These are phyloP conservation scores for Rhadina sibilatrix DNA, from an alignment of 2,113 vertebrate genomes.

Conservation along the genomic window DNA sequence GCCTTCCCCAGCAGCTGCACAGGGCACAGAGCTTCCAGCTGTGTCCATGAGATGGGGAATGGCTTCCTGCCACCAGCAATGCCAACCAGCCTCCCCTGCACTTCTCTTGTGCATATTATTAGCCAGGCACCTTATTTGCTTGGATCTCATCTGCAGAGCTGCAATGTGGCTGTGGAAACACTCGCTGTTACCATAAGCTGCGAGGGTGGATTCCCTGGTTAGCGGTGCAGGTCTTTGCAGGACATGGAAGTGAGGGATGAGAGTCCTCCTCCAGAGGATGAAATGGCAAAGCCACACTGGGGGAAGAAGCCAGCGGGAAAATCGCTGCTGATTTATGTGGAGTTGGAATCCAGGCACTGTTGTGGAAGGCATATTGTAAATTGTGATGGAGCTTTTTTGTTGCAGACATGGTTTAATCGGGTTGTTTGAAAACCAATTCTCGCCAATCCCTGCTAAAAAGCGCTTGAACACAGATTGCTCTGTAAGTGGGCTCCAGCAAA, in stretches of 20 bases:
- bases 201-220: not conserved
- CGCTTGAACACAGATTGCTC: not conserved
- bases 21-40: not conserved
- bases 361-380: not conserved
- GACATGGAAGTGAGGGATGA: not conserved
- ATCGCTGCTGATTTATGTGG: not conserved
- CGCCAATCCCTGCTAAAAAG: not conserved
- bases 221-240: not conserved
- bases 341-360: not conserved
- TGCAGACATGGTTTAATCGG: not conserved
- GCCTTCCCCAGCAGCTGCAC: not conserved
- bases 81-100: not conserved
- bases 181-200: not conserved
- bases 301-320: not conserved
- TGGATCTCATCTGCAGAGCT: not conserved
- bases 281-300: not conserved
- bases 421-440: not conserved
- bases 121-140: not conserved
- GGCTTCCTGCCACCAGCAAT: not conserved
- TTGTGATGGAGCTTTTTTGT: not conserved
- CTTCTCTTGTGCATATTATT: fast-evolving
- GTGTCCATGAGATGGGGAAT: not conserved
- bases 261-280: not conserved
- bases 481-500: not conserved
- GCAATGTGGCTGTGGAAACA: not conserved